Base-by-base conservation (phyloP, 2,113 vertebrate species). In the Tylochromis polylepis region DNA sequence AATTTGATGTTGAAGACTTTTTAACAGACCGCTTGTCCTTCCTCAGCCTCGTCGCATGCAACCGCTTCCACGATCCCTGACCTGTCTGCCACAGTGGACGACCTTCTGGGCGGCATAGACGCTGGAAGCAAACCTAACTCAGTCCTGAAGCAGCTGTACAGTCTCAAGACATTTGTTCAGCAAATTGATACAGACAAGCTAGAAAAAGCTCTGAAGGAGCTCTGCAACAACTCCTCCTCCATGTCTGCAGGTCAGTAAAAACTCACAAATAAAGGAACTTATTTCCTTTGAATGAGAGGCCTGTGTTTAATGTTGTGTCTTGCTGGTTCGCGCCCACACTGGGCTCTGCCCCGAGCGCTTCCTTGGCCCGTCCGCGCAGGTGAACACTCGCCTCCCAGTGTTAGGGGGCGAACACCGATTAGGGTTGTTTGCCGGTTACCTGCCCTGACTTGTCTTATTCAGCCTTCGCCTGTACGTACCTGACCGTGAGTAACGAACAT, bases 181-280 rank as follows among this genome's bases (percentile, higher is more conserved):
- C 88, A 57, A 46, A 93, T 85, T 18, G 86, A 95, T 15, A 49
- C 72, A 9, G 85, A 51, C 3, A 75, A 79, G 82, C 88, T 97
- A 20, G 78, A 83, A 70, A 57, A 67, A 0, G 89, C 92, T 5
- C 92, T 96, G 86, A 3, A 91, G 57, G 92, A 95, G 41, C 93
- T 96, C 70, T 3, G 11, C n/a, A 5, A 9, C 24, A 20, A n/a
- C 72, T 82, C 53, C 11, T 85, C 86, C 11, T 12, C 22, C 11
- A 49, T 96, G 91, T 70, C 94, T 81, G 53, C 85, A 84, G 95
- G 96, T 97, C 55, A 84, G 55, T 88, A 24, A n/a, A 24, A 36
- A 58, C 24, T 59, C 16, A 14, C 29, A 57, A 38, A 36, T n/a
- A 4, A 0, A 8, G 57, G 57, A 75, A 9, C 0, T 27, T 29